Percentiles rank a stretch among this genome's conserved stretches.
These are phyloP conservation scores for Dicaeum eximium DNA, from an alignment of 2,113 vertebrate species.

Conservation along the genomic window DNA sequence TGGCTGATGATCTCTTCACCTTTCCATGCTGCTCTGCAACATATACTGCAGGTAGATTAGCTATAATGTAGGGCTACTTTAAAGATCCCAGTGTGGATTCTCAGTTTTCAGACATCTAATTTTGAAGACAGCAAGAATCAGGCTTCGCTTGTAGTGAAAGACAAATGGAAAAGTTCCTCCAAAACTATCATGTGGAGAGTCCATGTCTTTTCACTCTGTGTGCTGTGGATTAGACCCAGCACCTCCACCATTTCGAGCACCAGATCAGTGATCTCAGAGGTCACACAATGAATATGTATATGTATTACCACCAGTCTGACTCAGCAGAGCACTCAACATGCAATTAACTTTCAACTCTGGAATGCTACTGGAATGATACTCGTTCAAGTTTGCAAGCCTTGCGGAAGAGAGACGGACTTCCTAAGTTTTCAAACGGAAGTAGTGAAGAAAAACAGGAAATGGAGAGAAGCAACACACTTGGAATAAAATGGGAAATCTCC, in stretches of 20 bases:
- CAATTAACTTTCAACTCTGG: conserved; percentile 20
- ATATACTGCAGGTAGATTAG: background rate
- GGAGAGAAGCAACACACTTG: background rate
- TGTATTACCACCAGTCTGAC: background rate
- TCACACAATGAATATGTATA: background rate
- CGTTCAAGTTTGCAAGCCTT: background rate
- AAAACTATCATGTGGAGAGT: background rate
- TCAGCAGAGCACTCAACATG: background rate
- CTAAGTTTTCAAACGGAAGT: background rate
- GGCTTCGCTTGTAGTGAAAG: background rate
- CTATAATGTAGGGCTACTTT: background rate
- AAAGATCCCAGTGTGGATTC: background rate
- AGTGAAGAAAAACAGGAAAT: background rate
- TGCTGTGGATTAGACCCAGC: background rate
- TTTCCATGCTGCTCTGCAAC: background rate
- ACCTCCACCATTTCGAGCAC: background rate
- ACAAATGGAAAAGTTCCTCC: background rate
- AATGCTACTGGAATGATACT: background rate
- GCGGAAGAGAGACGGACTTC: background rate
- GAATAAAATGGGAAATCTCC: background rate
- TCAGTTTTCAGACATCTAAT: background rate
- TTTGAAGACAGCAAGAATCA: background rate
- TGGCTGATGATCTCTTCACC: background rate
- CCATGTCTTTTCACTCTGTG: background rate
- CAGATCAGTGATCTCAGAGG: background rate